Evolutionary conservation across 2,888 invertebrate species (phyloP), one percentile per base, ranked within the genome.

Genomic region (Emmelina monodactyla): DNA sequence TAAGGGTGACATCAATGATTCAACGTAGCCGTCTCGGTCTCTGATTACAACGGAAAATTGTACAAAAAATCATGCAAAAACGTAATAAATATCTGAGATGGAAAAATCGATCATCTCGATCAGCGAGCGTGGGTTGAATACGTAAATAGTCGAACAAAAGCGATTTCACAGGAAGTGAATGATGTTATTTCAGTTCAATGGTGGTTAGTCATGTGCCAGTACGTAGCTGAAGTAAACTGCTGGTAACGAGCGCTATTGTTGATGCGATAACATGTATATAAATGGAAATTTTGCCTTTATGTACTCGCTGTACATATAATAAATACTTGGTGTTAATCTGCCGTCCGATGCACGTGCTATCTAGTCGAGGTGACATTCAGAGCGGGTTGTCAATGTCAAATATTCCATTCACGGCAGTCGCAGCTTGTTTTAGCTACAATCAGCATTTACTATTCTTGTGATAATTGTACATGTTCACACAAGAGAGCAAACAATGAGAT

Each of bases 321-420:
- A n/a, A n/a, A n/a, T n/a, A n/a, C n/a, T n/a, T n/a, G n/a, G n/a
- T n/a, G n/a, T n/a, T n/a, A n/a, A n/a, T n/a, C n/a, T n/a, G n/a
- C n/a, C n/a, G n/a, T n/a, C n/a, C n/a, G n/a, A n/a, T n/a, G n/a
- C n/a, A n/a, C n/a, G n/a, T n/a, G n/a, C n/a, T n/a, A n/a, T n/a
- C n/a, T n/a, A n/a, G n/a, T n/a, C n/a, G n/a, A n/a, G n/a, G n/a
- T n/a, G n/a, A n/a, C n/a, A n/a, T n/a, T n/a, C n/a, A n/a, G n/a
- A 34, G 34, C 19, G 25, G 6, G 34, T 15, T 25, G 44, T 47
- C 60, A 61, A 60, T 62, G 61, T 58, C 56, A 57, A 58, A 61
- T 57, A 52, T 55, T 62, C 58, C 63, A 62, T 64, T 70, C 58
- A 60, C 55, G 47, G 47, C 41, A 6, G 19, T 10, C n/a, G 25